Base-by-base conservation (phyloP, 2,113 vertebrate species). In the Mungos mungo region DNA sequence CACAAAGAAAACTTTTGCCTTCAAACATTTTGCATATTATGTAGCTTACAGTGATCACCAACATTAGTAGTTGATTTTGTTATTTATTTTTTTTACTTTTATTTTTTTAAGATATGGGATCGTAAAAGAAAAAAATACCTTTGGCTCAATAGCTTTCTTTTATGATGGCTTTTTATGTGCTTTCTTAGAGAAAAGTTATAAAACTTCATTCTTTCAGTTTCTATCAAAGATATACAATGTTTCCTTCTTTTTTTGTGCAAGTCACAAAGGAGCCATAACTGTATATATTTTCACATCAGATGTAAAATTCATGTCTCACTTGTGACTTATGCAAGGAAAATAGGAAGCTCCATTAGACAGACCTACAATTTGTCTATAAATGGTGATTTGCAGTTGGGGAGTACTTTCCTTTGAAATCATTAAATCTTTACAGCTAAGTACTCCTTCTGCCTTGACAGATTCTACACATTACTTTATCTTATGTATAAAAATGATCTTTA, bases 281-380 rank as follows among this genome's bases (percentile, higher is more conserved):
- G 82, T 47, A 92, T 90, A 87, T 95, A 80, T 98, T 98, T 98
- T 98, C 97, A 98, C 96, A 97, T 98, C 88, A 88, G 89, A 97
- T 97, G 68, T 98, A 98, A 98, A 98, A 98, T 98, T 98, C 94
- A 98, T 96, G 65, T 82, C 21, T 98, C 96, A 87, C 84, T 98
- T 97, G 93, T 98, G 98, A 98, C 95, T 98, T 98, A 97, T 93
- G 95, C 83, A 98, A 97, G 90, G 92, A 98, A 98, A 98, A 98
- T 86, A 97, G 71, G 97, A 98, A 98, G 86, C 88, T 97, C 98
- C 98, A 98, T 98, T 98, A 99, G 98, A 97, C 93, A 97, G 97
- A 96, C 88, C 74, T 97, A 97, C 96, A 98, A 98, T 98, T 97
- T 98, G 93, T 96, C 97, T 97, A 33, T 74, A 52, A 98, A 97